Evolutionary conservation across 2,797 vertebrate genomes (phyloP).

Genomic region (Cirrhinus mrigala): DNA sequence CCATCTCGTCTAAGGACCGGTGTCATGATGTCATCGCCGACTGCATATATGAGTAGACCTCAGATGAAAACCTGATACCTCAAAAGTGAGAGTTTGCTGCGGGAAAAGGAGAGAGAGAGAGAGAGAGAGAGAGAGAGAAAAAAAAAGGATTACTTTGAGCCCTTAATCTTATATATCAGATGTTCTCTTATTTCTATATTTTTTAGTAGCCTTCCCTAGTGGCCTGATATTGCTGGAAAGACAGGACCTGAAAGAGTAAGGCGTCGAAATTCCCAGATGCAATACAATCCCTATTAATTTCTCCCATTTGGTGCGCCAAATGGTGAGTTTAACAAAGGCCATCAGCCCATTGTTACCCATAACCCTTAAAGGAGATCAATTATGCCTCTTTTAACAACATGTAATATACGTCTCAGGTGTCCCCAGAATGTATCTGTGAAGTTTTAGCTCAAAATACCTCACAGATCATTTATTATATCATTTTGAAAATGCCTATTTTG

Average conservation of each 20-base stretch:
- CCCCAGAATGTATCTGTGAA: too few species aligned
- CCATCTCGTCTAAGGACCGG: conserved; percentile 56
- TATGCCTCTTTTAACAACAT: too few species aligned
- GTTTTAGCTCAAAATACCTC: too few species aligned
- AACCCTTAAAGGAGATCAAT: background rate
- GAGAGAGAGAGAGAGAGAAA: background rate
- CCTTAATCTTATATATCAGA: conserved; percentile 50
- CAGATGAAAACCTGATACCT: conserved; percentile 63
- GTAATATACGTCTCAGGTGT: too few species aligned
- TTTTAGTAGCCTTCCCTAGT: conserved; percentile 21
- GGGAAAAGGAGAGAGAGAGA: background rate
- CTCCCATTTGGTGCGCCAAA: conserved; percentile 7
- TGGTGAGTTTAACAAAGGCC: background rate
- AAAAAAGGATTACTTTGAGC: conserved; percentile 14
- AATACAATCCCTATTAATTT: conserved; percentile 30
- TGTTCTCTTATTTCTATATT: conserved; percentile 48
- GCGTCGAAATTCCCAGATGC: conserved; percentile 17
- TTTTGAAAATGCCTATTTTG: too few species aligned
- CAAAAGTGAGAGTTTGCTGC: conserved; percentile 47
- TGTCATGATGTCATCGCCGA: conserved; percentile 67
- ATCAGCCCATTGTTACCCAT: background rate
- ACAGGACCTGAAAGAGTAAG: conserved; percentile 26
- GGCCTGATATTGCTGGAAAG: conserved; percentile 28
- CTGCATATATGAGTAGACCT: conserved; percentile 43
- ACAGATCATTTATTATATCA: too few species aligned